phyloP scores from a whole-genome alignment of 2,113 vertebrate genomes.

The Philantomba maxwellii region DNA sequence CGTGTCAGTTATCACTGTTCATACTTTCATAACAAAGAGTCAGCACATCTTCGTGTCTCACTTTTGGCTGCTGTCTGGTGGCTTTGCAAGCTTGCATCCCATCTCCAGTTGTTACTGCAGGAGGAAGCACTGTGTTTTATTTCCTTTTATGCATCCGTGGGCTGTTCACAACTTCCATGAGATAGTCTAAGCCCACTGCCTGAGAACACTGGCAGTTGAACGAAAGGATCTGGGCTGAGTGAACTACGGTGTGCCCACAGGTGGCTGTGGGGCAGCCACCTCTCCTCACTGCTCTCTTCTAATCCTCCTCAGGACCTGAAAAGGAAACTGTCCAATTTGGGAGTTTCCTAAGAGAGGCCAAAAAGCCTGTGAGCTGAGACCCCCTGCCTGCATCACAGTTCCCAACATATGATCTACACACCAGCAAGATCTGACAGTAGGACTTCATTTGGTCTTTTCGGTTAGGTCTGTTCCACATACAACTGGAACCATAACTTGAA shows the following conservation, averaged over 20 bases:
- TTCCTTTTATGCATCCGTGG: not conserved
- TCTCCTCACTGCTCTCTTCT: not conserved
- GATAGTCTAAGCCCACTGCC: not conserved
- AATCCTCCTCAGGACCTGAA: not conserved
- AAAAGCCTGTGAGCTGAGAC: not conserved
- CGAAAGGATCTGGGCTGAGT: not conserved
- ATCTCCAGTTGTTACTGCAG: not conserved
- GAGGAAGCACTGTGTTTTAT: not conserved
- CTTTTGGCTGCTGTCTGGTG: not conserved
- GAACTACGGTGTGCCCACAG: not conserved
- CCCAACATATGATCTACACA: not conserved
- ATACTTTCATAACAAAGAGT: not conserved
- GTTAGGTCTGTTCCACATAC: not conserved
- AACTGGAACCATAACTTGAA: not conserved
- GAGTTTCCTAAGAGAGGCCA: not conserved
- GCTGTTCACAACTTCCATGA: rapidly evolving
- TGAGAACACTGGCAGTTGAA: not conserved
- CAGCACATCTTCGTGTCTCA: not conserved
- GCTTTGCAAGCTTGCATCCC: not conserved
- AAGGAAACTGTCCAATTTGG: not conserved
- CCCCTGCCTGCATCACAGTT: not conserved
- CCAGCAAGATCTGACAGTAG: no score
- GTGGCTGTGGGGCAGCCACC: not conserved
- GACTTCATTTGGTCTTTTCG: not conserved
- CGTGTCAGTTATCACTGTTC: not conserved